Percentiles rank a stretch among this genome's conserved stretches.
These are phyloP conservation scores for Elaphurus davidianus DNA, from an alignment of 2,113 vertebrate genomes.

Conservation along the genomic window DNA sequence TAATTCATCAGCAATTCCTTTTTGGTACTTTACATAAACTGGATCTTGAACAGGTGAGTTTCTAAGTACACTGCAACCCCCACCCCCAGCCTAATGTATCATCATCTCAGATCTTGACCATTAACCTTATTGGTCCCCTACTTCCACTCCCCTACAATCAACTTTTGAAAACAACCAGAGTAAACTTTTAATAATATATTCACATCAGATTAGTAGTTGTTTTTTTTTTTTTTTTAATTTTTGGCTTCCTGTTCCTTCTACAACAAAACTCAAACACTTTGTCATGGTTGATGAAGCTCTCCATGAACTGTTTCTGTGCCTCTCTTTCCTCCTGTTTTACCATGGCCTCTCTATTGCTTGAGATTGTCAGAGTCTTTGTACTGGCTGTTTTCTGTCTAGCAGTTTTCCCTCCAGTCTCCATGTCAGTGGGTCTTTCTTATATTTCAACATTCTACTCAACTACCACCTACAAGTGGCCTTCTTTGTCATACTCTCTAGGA, in stretches of 20 bases:
- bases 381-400: neutral
- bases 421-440: neutral
- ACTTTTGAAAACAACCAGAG: neutral
- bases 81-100: neutral
- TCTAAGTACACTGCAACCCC: neutral
- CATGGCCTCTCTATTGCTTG: neutral
- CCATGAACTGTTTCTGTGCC: neutral
- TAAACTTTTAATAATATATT: neutral
- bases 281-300: neutral
- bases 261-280: neutral
- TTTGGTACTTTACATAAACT: neutral
- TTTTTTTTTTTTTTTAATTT: neutral
- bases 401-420: neutral
- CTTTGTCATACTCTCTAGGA: neutral
- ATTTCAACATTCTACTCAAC: neutral
- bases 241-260: neutral
- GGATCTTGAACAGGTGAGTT: neutral
- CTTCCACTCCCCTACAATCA: neutral
- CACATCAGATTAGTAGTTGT: neutral
- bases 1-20: neutral
- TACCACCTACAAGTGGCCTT: neutral
- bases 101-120: neutral
- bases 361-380: neutral
- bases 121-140: neutral
- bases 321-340: neutral